A percentile compares a stretch with the other conserved stretches of the same genome.
Evolutionary conservation across 2,888 invertebrate genomes (phyloP).

Genomic region (Oscheius sp.): DNA sequence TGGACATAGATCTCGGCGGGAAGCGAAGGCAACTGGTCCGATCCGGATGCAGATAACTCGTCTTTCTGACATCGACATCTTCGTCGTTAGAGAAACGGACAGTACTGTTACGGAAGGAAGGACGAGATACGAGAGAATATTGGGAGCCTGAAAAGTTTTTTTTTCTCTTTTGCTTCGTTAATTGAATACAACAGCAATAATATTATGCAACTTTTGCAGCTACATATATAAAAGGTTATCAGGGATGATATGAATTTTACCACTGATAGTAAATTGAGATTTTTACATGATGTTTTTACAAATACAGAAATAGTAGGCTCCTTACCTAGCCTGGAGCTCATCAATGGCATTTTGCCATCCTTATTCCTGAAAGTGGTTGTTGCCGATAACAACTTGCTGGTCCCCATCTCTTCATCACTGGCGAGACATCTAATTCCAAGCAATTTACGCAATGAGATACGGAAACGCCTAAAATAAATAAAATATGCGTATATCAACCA

Average conservation of each 20-base stretch:
- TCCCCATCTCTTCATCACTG: slow-evolving; percentile 46
- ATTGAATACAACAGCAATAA: no score
- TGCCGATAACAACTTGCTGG: not conserved
- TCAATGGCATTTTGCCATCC: slow-evolving; percentile 18
- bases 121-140: no score
- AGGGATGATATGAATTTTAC: not conserved
- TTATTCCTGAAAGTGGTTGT: slow-evolving; percentile 10
- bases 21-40: not conserved
- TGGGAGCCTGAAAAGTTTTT: no score
- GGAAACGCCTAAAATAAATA: slow-evolving; percentile 38
- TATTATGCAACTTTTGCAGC: no score
- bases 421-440: slow-evolving; percentile 50
- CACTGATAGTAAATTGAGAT: not conserved
- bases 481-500: not conserved
- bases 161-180: no score
- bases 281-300: no score
- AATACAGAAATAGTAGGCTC: no score
- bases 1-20: slow-evolving; percentile 11
- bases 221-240: no score
- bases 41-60: slow-evolving; percentile 3
- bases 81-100: slow-evolving; percentile 9
- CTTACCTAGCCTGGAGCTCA: not conserved
- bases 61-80: not conserved
- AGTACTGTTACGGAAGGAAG: not conserved
- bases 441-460: slow-evolving; percentile 44